Evolutionary conservation across 2,888 invertebrate genomes (phyloP), one percentile per base, ranked within the genome.

Genomic region (Nemotelus nigrinus): DNA sequence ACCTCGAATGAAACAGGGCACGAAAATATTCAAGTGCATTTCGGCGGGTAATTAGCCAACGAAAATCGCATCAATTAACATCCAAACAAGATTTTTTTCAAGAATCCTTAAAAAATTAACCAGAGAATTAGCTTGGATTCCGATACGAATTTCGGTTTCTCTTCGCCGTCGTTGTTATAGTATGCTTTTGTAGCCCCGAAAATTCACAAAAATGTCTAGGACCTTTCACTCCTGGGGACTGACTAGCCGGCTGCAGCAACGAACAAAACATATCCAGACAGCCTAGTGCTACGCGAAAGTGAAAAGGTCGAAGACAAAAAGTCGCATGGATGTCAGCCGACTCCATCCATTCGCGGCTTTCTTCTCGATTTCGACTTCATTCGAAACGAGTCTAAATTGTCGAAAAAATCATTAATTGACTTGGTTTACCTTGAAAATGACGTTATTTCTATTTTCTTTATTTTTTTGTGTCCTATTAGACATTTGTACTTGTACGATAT

Each of bases 11-110:
- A 65, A 45, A 64, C 10, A n/a, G 8, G 3, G 47, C 75, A 64
- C 50, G 64, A 44, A 64, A 64, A 60, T 45, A n/a, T 57, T 77
- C 67, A 68, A 77, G 77, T 77, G 77, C 68, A 77, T 68, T 76
- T 47, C 68, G 67, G 47, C 60, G 39, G 74, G 67, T 77, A 77
- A 77, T 77, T 77, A 77, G 67, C 77, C 68, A 41, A n/a, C 58
- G 77, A 57, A 77, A 68, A 77, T 77, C 77, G 68, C 77, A 58
- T 77, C 77, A 77, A 77, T 77, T 77, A 77, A 58, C 77, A 68
- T 77, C 68, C 67, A 68, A 77, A 77, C 68, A 57, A 45, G 43
- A 68, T 58, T 47, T 67, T 77, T 50, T 57, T 74, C 63, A 63
- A 77, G 77, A 68, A 77, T 67, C 67, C 68, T 77, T 55, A 25